Evolutionary conservation across 2,113 vertebrate species (phyloP).

Genomic region (Ahaetulla prasina): DNA sequence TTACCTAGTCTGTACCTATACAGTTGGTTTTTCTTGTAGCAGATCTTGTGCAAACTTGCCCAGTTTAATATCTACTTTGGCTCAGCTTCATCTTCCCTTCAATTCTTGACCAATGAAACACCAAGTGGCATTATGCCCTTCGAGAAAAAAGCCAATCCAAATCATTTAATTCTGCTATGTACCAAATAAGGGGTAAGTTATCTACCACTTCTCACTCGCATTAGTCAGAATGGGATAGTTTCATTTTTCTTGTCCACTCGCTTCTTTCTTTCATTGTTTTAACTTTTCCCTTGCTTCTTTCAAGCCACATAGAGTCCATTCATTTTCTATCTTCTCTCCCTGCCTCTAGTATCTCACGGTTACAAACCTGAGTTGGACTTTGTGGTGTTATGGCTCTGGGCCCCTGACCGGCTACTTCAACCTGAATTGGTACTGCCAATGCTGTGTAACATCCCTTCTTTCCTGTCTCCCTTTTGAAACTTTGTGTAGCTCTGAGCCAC

Average conservation of each 20-base stretch:
- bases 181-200: neutral
- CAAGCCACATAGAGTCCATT: neutral
- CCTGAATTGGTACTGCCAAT: neutral
- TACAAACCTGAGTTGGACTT: neutral
- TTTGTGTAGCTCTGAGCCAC: neutral
- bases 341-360: neutral
- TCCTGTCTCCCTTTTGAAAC: neutral
- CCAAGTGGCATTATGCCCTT: neutral
- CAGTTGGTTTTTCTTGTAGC: neutral
- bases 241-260: neutral
- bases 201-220: neutral
- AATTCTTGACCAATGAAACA: neutral
- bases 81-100: neutral
- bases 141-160: neutral
- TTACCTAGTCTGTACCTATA: too few relatives aligned
- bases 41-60: neutral
- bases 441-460: neutral
- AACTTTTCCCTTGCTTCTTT: neutral
- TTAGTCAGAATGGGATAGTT: neutral
- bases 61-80: neutral
- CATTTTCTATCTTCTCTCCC: neutral
- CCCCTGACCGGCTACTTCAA: neutral
- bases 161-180: neutral
- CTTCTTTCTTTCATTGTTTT: neutral
- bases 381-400: neutral